Evolutionary conservation across 2,888 invertebrate genomes (phyloP).

Genomic region (Argyresthia goedartella): DNA sequence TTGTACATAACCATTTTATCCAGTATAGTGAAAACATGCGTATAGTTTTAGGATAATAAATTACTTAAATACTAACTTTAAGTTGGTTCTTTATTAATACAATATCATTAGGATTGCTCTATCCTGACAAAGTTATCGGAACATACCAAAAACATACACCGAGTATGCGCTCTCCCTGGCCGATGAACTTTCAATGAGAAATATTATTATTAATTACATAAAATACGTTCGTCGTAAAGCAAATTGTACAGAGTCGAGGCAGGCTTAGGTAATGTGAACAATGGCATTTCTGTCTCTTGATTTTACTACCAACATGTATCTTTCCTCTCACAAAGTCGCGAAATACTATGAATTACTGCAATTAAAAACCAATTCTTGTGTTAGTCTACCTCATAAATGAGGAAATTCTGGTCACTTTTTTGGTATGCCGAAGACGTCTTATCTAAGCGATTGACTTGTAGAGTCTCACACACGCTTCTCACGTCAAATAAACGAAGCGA

Average conservation of each 20-base stretch:
- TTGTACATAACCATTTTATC: conserved; percentile 71
- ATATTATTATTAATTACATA: conserved; percentile 35
- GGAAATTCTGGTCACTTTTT: too few relatives aligned
- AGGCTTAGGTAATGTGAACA: neutral
- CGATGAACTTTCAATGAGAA: conserved; percentile 69
- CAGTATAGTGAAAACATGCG: conserved; percentile 73
- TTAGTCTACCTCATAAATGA: too few relatives aligned
- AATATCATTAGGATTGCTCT: conserved; percentile 70
- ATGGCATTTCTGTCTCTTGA: too few relatives aligned
- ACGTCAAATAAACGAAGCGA: too few relatives aligned
- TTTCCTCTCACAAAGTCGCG: too few relatives aligned
- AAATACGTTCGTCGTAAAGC: conserved; percentile 54
- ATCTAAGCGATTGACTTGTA: too few relatives aligned
- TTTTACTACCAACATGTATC: too few relatives aligned
- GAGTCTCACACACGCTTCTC: too few relatives aligned
- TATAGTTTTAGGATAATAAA: conserved; percentile 73
- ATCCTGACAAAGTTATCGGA: conserved; percentile 62
- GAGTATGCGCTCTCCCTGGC: conserved; percentile 51
- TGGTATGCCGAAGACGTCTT: too few relatives aligned
- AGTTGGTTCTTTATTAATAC: conserved; percentile 72
- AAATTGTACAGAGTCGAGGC: conserved; percentile 45
- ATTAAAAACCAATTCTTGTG: too few relatives aligned
- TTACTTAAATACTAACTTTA: conserved; percentile 70
- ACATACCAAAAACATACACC: conserved; percentile 60
- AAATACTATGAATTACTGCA: too few relatives aligned